These are phyloP conservation scores for Cephus rjabovi DNA, from an alignment of 2,888 invertebrate species.

Conservation along the genomic window DNA sequence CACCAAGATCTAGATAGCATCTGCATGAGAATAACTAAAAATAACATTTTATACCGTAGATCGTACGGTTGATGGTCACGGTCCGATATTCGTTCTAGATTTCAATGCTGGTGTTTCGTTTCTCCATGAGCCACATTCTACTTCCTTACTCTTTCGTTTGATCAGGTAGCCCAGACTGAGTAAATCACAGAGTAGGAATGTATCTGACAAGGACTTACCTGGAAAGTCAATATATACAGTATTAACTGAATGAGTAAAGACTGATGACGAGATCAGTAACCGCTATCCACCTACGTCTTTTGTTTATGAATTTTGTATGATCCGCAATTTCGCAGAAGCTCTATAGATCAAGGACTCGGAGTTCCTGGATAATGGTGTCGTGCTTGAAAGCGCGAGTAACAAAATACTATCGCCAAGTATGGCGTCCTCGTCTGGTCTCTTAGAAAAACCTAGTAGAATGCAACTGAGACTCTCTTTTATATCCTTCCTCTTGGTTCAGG, in stretches of 20 bases:
- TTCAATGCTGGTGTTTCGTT: not conserved
- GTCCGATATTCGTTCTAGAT: not conserved
- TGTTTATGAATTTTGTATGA: not conserved
- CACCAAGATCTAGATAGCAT: not conserved
- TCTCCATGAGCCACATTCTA: not conserved
- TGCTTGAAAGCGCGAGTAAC: conserved; percentile 58
- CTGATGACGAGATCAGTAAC: not conserved
- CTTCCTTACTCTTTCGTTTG: not conserved
- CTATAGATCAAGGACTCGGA: not conserved
- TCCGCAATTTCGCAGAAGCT: not conserved
- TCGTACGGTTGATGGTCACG: not conserved
- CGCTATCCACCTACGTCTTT: not conserved
- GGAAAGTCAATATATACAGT: not conserved
- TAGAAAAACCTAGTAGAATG: conserved; percentile 54
- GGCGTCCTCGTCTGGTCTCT: conserved; percentile 35
- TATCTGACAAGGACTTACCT: not conserved
- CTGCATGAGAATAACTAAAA: not conserved
- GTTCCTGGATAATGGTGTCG: not conserved
- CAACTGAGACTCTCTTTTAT: not conserved
- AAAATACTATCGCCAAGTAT: conserved; percentile 54
- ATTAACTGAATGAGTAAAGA: not conserved
- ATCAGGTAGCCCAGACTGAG: not conserved
- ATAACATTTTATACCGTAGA: not conserved
- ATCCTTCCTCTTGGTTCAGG: not conserved
- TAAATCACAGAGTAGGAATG: not conserved